Conservation (phyloP, 92 coral and sea anemone species). For the Parazoanthus darwini region DNA sequence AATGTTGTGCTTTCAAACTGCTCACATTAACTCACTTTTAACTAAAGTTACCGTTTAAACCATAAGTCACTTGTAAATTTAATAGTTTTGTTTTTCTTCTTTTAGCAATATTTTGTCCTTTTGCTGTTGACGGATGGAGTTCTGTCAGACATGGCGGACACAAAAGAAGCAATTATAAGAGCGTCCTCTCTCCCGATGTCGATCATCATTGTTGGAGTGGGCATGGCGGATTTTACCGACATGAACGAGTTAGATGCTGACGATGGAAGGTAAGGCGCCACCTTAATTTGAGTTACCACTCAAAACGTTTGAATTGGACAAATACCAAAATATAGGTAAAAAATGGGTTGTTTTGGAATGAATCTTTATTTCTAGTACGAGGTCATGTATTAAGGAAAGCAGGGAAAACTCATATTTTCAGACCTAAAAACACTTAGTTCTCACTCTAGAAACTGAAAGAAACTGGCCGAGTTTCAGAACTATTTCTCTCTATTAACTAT, state of each 20-base stretch:
- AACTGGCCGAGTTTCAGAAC: too few relatives aligned
- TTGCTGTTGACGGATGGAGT: constrained; percentile 94
- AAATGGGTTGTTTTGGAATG: neutral
- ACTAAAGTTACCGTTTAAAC: too few relatives aligned
- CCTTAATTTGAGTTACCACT: neutral
- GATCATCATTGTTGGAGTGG: constrained; percentile 94
- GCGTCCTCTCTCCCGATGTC: constrained; percentile 97
- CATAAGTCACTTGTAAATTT: too few relatives aligned
- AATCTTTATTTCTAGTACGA: too few relatives aligned
- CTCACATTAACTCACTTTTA: too few relatives aligned
- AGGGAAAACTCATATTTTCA: too few relatives aligned
- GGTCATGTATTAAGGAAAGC: too few relatives aligned
- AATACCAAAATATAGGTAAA: neutral
- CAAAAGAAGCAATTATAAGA: constrained; percentile 79
- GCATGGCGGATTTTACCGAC: constrained; percentile 84
- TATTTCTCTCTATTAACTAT: too few relatives aligned
- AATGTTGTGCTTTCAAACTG: too few relatives aligned
- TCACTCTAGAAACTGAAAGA: too few relatives aligned
- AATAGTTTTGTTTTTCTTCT: neutral
- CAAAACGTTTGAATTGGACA: neutral
- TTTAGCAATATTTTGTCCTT: constrained; percentile 86
- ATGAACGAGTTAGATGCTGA: constrained; percentile 97
- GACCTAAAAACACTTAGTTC: too few relatives aligned
- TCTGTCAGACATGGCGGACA: constrained; percentile 94
- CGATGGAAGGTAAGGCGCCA: constrained; percentile 78